These are phyloP conservation scores for Geodia barretti DNA, from an alignment of 37 sponge, comb jelly and placozoan species.

Conservation along the genomic window DNA sequence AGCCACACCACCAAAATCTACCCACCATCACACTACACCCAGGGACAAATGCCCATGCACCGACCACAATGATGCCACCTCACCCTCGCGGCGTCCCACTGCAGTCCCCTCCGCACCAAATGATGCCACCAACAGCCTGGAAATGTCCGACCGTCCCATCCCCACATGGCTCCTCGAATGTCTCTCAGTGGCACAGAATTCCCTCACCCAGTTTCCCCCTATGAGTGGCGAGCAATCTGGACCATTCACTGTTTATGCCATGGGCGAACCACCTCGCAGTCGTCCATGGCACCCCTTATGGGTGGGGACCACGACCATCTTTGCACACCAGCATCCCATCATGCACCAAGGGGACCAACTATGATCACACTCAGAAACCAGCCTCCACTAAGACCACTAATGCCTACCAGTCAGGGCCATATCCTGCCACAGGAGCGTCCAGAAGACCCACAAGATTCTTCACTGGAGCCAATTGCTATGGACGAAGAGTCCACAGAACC, in stretches of 20 bases:
- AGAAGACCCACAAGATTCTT: background rate
- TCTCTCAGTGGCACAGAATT: background rate
- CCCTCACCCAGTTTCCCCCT: background rate
- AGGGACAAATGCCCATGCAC: background rate
- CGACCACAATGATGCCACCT: background rate
- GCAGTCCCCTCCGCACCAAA: background rate
- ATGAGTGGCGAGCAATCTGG: background rate
- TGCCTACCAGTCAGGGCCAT: background rate
- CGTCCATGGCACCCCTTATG: background rate
- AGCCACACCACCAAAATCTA: too few species aligned
- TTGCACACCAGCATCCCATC: too few species aligned
- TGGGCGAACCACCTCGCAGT: background rate
- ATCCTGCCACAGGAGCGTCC: background rate
- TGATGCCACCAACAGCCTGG: background rate
- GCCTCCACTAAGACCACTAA: background rate
- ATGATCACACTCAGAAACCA: too few species aligned
- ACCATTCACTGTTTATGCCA: background rate
- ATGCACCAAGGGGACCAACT: too few species aligned
- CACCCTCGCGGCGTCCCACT: background rate
- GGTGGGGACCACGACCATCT: too few species aligned
- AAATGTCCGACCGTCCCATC: background rate
- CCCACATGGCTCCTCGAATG: background rate
- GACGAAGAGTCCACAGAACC: background rate
- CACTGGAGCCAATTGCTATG: background rate
- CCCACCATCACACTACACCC: background rate